Evolutionary conservation across 2,888 invertebrate species (phyloP).

Genomic region (Rhyacophila evoluta): DNA sequence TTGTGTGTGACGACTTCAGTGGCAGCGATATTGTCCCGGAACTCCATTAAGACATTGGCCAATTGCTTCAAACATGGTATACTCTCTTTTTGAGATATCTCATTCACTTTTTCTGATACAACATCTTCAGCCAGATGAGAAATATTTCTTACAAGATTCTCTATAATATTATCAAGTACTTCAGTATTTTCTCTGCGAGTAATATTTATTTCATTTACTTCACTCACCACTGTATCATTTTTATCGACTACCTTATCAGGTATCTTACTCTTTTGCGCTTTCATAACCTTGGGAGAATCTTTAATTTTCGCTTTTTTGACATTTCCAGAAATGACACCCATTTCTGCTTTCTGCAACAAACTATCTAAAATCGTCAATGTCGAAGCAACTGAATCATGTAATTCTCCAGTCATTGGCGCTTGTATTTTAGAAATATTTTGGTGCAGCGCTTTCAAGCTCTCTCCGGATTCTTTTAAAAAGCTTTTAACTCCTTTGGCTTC

Average conservation of each 20-base stretch:
- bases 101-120: slow-evolving; percentile 40
- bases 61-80: slow-evolving; percentile 39
- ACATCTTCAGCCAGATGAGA: slow-evolving; percentile 36
- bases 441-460: slow-evolving; percentile 60
- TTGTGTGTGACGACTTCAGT: slow-evolving; percentile 30
- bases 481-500: slow-evolving; percentile 62
- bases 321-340: not conserved
- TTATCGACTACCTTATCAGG: not conserved
- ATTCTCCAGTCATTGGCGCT: not conserved
- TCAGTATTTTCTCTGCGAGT: slow-evolving; percentile 27
- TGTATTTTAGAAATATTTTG: slow-evolving; percentile 57
- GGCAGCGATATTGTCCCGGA: slow-evolving; percentile 47
- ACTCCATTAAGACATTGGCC: slow-evolving; percentile 49
- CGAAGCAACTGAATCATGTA: slow-evolving; percentile 27
- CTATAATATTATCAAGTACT: slow-evolving; percentile 42
- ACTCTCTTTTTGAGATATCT: slow-evolving; percentile 45
- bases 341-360: not conserved
- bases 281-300: not conserved
- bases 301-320: not conserved
- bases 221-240: not conserved
- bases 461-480: slow-evolving; percentile 60
- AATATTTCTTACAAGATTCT: slow-evolving; percentile 44
- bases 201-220: not conserved
- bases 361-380: not conserved
- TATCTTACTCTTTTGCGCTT: not conserved